Evolutionary conservation across 2,888 invertebrate species (phyloP), one percentile per base, ranked within the genome.

Genomic region (Drosophila tanythrix): DNA sequence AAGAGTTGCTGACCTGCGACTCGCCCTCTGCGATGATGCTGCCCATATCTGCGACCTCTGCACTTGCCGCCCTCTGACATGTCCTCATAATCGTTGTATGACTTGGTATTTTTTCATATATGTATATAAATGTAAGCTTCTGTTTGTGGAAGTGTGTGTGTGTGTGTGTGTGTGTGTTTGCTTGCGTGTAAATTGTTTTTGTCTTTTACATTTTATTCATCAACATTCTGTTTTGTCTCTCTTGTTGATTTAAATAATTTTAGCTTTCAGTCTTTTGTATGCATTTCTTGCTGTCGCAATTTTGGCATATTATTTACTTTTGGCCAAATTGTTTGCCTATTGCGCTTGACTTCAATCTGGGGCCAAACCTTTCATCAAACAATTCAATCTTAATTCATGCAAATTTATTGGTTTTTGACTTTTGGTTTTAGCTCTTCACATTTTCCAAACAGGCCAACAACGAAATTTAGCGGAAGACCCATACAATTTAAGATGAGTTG

Each of bases 171-270:
- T 33, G 3, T 55, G 13, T 51, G 21, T 55, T 43, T 56, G 36
- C 4, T 21, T 73, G 48, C 31, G 67, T 38, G 67, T 50, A 79
- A 76, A 77, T 82, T 80, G 72, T 84, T 82, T 83, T 83, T 88
- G 71, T 77, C 74, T 68, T 82, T 82, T 77, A 74, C 83, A 88
- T 88, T 88, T 86, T 82, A 88, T 88, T 85, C 80, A 72, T 69
- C 82, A 79, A 79, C 76, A 74, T 83, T 88, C 68, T 76, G 61
- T 61, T 18, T 52, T 78, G 79, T 70, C 73, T 51, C 25, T 70
- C 63, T 51, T 80, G 82, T 83, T 87, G 82, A 85, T 80, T 85
- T 89, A 82, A 87, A 85, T 85, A 89, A 89, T 89, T 84, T 66
- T 35, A 18, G 48, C 56, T 55, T 67, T 74, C 59, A 64, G 67